These are phyloP conservation scores for Ctenopoma kingsleyae DNA, from an alignment of 2,797 vertebrate species.

Conservation along the genomic window DNA sequence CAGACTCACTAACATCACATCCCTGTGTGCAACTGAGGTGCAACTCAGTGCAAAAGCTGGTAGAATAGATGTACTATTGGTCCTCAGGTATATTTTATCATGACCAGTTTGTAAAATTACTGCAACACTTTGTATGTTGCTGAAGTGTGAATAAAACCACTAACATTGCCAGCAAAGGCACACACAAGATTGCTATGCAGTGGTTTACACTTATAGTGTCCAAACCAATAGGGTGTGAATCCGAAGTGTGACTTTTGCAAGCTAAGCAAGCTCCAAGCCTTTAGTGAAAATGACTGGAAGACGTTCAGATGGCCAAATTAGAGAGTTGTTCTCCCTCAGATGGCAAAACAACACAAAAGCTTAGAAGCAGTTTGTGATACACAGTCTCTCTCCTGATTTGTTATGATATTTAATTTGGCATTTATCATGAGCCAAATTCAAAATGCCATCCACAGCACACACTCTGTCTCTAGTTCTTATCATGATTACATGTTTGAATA, in stretches of 20 bases:
- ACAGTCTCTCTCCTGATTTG: constrained; percentile 2
- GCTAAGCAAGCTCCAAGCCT: not conserved
- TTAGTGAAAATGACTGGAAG: not conserved
- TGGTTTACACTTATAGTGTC: not conserved
- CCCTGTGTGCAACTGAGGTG: not conserved
- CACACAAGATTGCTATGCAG: not conserved
- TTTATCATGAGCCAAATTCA: not conserved
- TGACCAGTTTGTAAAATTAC: not conserved
- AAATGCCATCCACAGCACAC: not conserved
- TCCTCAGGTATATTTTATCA: not conserved
- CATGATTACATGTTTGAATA: not conserved
- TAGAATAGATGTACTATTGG: not conserved
- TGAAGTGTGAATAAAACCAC: not conserved
- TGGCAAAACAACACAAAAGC: not conserved
- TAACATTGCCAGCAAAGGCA: not conserved
- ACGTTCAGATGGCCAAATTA: not conserved
- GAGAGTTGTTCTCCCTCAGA: constrained; percentile 1
- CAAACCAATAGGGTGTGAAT: not conserved
- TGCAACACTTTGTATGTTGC: not conserved
- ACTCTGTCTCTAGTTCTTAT: not conserved
- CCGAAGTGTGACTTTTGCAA: not conserved
- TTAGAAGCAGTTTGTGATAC: not conserved
- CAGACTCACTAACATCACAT: constrained; percentile 6
- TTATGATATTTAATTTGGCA: not conserved
- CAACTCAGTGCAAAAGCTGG: constrained; percentile 7